phyloP scores from a whole-genome alignment of 2,888 invertebrate genomes.

The Megaustenia siamemsis region DNA sequence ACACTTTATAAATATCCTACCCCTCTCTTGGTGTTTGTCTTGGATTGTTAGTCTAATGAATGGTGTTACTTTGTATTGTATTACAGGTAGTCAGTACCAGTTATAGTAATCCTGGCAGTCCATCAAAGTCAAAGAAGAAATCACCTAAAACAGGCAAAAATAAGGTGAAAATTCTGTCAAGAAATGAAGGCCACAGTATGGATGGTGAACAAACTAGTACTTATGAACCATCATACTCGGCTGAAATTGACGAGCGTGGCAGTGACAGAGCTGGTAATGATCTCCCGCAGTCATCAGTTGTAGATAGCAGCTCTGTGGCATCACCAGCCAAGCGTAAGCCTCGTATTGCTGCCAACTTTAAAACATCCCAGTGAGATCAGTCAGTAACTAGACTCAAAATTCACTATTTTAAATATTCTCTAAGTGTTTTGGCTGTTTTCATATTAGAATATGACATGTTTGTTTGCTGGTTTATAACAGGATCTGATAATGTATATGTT shows the following conservation, averaged over 20 bases:
- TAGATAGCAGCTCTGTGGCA: slow-evolving; percentile 42
- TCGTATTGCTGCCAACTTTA: slow-evolving; percentile 72
- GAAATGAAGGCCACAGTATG: neutral
- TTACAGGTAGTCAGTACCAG: slow-evolving; percentile 27
- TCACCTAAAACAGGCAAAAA: neutral
- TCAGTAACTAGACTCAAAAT: too few species aligned
- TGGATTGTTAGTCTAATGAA: too few species aligned
- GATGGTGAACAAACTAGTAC: neutral
- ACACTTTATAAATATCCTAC: too few species aligned
- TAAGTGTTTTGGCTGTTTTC: too few species aligned
- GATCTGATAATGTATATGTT: too few species aligned
- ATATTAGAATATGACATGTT: too few species aligned
- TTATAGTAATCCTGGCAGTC: neutral
- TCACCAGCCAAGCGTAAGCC: slow-evolving; percentile 65
- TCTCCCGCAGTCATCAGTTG: neutral
- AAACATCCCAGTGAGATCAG: neutral
- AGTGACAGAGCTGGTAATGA: neutral
- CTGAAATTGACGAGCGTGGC: neutral
- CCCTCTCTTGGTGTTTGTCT: too few species aligned
- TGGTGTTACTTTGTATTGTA: neutral
- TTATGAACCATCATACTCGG: neutral
- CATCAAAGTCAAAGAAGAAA: neutral
- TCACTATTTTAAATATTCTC: too few species aligned
- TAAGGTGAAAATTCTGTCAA: neutral
- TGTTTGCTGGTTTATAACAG: too few species aligned